Evolutionary conservation across 2,888 invertebrate genomes (phyloP), one percentile per base, ranked within the genome.

Genomic region (Chrysodeixis includens): DNA sequence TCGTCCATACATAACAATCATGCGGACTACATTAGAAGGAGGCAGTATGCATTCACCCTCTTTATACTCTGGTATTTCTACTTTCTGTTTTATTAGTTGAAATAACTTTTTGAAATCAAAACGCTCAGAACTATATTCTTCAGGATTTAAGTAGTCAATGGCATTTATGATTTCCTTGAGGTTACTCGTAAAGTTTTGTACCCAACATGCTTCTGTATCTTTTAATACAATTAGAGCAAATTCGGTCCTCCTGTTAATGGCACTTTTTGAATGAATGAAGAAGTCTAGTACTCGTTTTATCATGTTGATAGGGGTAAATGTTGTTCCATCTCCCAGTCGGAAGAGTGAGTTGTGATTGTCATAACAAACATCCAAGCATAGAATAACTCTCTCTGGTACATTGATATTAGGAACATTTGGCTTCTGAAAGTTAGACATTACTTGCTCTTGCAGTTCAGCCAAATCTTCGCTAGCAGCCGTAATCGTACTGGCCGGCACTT

Each of bases 1-100:
- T 58, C 97, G 91, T 7, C 96, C 96, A 89, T 97, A 97, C 16
- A 97, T 88, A 1, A 97, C 91, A 65, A 97, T 91, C 75, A 96
- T 93, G 49, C 97, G 92, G 0, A 96, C 95, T 18, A 96, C 91
- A 88, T 94, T 96, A 0, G 95, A 92, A 1, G 97, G 97, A 18
- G 96, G 94, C 18, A 92, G 52, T 58, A 92, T 86, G 62, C 89
- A 89, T 59, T 92, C 90, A 14, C 87, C 87, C 59, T 90, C 86
- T 56, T 86, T 90, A 49, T 93, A 92, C 63, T 92, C 89, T 9
- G 96, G 96, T 56, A 96, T 83, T 59, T 89, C 88, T 46, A 96
- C 88, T 68, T 96, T 95, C n/a, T 95, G 86, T 64, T 92, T 88
- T 56, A 97, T 88, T 56, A 95, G 84, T 56, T 96, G 89, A 80